phyloP scores from a whole-genome alignment of 2,888 invertebrate species.

The Dynastes tityus region DNA sequence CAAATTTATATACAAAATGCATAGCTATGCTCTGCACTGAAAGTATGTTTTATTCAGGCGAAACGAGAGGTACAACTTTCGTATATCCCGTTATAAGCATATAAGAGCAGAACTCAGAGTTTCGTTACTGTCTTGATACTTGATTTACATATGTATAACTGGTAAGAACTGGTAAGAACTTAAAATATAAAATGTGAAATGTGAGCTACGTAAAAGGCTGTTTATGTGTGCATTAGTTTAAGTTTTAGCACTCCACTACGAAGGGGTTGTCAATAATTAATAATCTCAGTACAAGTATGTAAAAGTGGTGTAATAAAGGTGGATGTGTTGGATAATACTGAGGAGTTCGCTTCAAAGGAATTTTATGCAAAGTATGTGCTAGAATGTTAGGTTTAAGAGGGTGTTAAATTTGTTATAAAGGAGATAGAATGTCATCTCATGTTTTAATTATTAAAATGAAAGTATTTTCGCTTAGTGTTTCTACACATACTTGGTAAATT shows the following conservation, averaged over 20 bases:
- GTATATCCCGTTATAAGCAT: not conserved
- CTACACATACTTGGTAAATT: no score
- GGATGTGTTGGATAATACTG: not conserved
- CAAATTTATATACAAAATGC: not conserved
- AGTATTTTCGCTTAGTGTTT: no score
- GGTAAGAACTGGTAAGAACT: not conserved
- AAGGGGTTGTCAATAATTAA: not conserved
- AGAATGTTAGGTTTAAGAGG: not conserved
- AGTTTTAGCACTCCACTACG: no score
- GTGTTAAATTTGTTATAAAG: not conserved
- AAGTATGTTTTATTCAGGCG: slow-evolving; percentile 2
- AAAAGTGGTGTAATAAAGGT: not conserved
- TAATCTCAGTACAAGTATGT: not conserved
- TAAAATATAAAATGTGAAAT: not conserved
- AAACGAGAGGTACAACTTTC: not conserved
- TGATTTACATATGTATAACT: not conserved
- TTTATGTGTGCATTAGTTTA: not conserved
- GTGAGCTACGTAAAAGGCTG: not conserved
- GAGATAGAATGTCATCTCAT: no score
- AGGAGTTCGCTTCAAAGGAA: not conserved
- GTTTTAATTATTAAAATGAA: no score
- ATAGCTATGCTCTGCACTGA: not conserved
- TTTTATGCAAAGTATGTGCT: not conserved
- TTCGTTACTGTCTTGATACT: no score
- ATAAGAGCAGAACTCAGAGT: not conserved